Evolutionary conservation across 2,797 vertebrate genomes (phyloP).

Genomic region (Sarcoramphus papa): DNA sequence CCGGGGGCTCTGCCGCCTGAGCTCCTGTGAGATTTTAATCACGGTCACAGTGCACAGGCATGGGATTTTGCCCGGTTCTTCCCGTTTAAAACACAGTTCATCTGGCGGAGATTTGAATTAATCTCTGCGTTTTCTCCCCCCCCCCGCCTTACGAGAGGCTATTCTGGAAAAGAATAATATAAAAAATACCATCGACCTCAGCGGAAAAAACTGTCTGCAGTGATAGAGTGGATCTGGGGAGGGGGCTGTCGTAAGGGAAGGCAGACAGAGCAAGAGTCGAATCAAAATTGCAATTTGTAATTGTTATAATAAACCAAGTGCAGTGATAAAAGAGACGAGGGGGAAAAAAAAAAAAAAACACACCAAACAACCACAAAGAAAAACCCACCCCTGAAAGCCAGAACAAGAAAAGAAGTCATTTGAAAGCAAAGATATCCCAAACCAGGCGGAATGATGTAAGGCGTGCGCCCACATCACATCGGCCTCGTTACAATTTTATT

Average conservation of each 20-base stretch:
- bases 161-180: background rate
- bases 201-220: background rate
- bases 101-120: background rate
- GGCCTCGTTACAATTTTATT: constrained; percentile 85
- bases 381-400: background rate
- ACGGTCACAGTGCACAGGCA: background rate
- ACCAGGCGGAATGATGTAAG: constrained; percentile 83
- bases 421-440: constrained; percentile 66
- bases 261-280: constrained; percentile 54
- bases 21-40: background rate
- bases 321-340: constrained; percentile 54
- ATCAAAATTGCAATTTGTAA: constrained; percentile 82
- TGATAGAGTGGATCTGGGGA: background rate
- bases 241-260: background rate
- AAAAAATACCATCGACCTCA: background rate
- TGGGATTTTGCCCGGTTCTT: background rate
- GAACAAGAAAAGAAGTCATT: constrained; percentile 55
- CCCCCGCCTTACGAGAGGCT: background rate
- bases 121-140: background rate
- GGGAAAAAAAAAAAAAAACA: background rate
- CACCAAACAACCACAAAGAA: background rate
- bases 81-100: background rate
- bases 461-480: constrained; percentile 83
- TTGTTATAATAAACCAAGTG: constrained; percentile 85
- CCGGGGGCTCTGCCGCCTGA: background rate